A percentile compares a stretch with the other conserved stretches of the same genome.
Evolutionary conservation across 2,888 invertebrate species (phyloP).

Genomic region (Salpingus planirostris): DNA sequence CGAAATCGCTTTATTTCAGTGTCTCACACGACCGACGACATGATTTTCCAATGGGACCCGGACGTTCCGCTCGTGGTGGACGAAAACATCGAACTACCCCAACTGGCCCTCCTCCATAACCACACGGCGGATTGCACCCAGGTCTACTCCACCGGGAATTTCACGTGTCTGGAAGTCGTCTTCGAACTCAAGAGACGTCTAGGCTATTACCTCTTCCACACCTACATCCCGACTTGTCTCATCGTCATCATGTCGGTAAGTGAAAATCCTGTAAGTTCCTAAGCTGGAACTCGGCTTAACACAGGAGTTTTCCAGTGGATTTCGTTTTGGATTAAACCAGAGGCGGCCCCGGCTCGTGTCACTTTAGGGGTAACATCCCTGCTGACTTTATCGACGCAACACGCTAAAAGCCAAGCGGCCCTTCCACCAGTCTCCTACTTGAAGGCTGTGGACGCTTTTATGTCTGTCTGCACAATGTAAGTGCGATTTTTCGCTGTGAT

Average conservation of each 20-base stretch:
- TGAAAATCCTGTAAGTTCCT: slow-evolving; percentile 17
- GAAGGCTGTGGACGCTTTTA: slow-evolving; percentile 87
- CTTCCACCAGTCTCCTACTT: slow-evolving; percentile 88
- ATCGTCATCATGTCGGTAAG: slow-evolving; percentile 91
- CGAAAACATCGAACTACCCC: slow-evolving; percentile 83
- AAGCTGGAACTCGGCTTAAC: not conserved
- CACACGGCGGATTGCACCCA: slow-evolving; percentile 86
- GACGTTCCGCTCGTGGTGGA: slow-evolving; percentile 83
- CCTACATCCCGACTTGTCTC: slow-evolving; percentile 87
- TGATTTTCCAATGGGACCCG: slow-evolving; percentile 90
- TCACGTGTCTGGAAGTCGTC: slow-evolving; percentile 84
- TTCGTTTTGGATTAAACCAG: slow-evolving; percentile 92
- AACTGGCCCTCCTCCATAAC: slow-evolving; percentile 75
- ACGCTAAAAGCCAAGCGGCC: slow-evolving; percentile 89
- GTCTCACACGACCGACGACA: slow-evolving; percentile 88
- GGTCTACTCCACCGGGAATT: slow-evolving; percentile 88
- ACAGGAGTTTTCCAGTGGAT: slow-evolving; percentile 59
- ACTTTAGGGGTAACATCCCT: slow-evolving; percentile 87
- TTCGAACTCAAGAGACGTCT: slow-evolving; percentile 81
- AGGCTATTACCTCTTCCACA: slow-evolving; percentile 88
- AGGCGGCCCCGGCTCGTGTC: slow-evolving; percentile 87
- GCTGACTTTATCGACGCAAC: slow-evolving; percentile 82
- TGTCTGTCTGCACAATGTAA: slow-evolving; percentile 85
- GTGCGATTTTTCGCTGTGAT: slow-evolving; percentile 27
- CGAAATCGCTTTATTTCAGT: slow-evolving; percentile 46